Evolutionary conservation across 2,113 vertebrate species (phyloP).

Genomic region (Sebastes fasciatus): DNA sequence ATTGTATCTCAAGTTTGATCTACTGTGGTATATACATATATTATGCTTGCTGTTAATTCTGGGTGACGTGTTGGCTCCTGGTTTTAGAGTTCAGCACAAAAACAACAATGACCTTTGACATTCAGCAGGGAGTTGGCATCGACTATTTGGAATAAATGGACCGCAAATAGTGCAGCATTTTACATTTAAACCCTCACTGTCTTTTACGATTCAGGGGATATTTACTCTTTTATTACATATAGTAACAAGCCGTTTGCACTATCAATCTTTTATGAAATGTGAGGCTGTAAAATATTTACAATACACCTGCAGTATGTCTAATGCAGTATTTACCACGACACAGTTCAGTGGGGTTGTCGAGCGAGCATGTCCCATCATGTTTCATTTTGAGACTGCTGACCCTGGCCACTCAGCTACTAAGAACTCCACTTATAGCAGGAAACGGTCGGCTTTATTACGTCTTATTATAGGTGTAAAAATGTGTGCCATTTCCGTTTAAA

Average conservation of each 20-base stretch:
- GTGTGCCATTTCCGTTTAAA: not conserved
- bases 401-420: not conserved
- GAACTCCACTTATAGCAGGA: not conserved
- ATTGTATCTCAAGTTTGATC: not conserved
- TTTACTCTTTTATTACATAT: conserved; percentile 12
- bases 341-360: not conserved
- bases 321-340: not conserved
- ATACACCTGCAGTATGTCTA: not conserved
- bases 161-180: not conserved
- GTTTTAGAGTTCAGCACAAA: not conserved
- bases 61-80: not conserved
- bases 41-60: not conserved
- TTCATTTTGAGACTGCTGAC: not conserved
- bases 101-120: not conserved
- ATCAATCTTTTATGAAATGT: conserved; percentile 7
- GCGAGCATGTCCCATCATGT: not conserved
- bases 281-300: not conserved
- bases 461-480: not conserved
- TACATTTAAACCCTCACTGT: not conserved
- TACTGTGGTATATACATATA: not conserved
- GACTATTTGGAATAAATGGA: not conserved
- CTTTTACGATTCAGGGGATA: not conserved
- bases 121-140: not conserved
- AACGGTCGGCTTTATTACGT: not conserved
- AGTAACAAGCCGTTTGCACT: not conserved